These are phyloP conservation scores for Acrobeloides nanus DNA, from an alignment of 2,888 invertebrate genomes.

Conservation along the genomic window DNA sequence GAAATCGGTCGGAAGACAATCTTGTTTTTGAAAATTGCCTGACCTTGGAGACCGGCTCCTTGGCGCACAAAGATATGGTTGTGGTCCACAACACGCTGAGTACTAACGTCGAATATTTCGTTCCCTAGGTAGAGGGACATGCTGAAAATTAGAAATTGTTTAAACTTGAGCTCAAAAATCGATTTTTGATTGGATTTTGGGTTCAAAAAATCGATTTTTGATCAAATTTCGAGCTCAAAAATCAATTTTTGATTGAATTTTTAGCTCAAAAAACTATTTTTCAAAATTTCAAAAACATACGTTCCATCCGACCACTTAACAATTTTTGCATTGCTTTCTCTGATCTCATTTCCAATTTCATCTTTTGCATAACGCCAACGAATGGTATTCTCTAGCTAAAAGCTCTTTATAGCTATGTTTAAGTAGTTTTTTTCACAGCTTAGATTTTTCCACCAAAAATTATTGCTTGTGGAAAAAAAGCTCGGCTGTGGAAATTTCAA, in stretches of 20 bases:
- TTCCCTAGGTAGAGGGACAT: constrained; percentile 91
- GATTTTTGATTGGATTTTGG: too few relatives aligned
- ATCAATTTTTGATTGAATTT: too few relatives aligned
- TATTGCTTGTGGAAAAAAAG: neutral
- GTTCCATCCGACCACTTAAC: constrained; percentile 92
- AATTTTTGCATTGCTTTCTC: constrained; percentile 87
- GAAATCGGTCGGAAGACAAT: constrained; percentile 95
- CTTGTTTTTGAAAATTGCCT: constrained; percentile 91
- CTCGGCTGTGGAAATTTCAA: constrained; percentile 1
- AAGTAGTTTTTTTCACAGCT: too few relatives aligned
- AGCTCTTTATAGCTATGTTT: too few relatives aligned
- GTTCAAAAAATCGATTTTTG: too few relatives aligned
- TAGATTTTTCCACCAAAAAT: neutral
- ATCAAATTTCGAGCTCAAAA: too few relatives aligned
- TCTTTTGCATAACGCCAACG: constrained; percentile 74
- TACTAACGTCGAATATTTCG: constrained; percentile 95
- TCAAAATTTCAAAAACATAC: constrained; percentile 29
- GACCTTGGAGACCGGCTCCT: constrained; percentile 66
- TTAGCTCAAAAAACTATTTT: constrained; percentile 13
- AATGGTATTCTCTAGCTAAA: constrained; percentile 86
- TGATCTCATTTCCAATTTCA: constrained; percentile 54
- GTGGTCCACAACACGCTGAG: constrained; percentile 79
- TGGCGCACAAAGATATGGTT: constrained; percentile 95
- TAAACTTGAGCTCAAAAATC: too few relatives aligned
- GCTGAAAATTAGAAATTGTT: too few relatives aligned